These are phyloP conservation scores for Ameiurus melas DNA, from an alignment of 2,113 vertebrate species.

Conservation along the genomic window DNA sequence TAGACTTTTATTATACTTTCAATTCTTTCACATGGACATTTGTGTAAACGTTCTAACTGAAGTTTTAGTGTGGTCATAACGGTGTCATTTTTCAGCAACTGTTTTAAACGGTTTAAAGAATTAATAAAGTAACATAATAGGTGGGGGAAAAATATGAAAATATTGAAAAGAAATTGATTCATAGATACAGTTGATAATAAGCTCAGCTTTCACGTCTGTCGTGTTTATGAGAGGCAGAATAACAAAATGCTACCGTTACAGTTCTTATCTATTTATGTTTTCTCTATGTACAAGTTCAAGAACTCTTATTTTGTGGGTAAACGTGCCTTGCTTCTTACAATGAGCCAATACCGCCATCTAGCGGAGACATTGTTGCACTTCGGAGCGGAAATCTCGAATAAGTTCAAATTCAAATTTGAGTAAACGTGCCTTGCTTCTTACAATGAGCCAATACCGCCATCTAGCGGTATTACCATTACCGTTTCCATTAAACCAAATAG, in stretches of 20 bases:
- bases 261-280: neutral
- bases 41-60: neutral
- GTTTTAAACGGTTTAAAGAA: neutral
- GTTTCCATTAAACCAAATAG: too few species aligned
- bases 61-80: neutral
- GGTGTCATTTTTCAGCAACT: neutral
- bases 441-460: too few species aligned
- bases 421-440: too few species aligned
- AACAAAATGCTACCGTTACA: neutral
- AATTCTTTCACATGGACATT: neutral
- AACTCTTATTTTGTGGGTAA: neutral
- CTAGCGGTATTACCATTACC: too few species aligned
- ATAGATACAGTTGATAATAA: neutral
- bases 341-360: neutral
- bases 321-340: neutral
- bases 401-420: too few species aligned
- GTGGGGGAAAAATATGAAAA: neutral
- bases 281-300: neutral
- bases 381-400: neutral
- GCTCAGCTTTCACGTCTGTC: neutral
- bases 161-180: neutral
- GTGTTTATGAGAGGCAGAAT: neutral
- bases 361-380: neutral
- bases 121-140: neutral
- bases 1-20: neutral